Percentiles rank a stretch among this genome's conserved stretches.
phyloP scores from a whole-genome alignment of 2,113 vertebrate genomes.

The Lepus timidus region DNA sequence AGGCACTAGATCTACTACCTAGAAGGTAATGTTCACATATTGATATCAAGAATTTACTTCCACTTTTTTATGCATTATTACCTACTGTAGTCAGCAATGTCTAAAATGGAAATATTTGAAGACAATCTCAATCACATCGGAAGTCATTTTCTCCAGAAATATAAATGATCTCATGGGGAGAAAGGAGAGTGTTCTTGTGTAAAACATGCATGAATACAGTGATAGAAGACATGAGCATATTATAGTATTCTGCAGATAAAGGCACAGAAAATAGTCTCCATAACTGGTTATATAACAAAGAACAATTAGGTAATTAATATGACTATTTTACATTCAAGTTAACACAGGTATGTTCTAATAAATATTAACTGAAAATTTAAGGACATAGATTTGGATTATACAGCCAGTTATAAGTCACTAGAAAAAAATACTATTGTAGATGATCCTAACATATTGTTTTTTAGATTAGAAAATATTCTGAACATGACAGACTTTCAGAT shows the following conservation, averaged over 20 bases:
- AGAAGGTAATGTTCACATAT: not conserved
- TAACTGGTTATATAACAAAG: not conserved
- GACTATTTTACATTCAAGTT: slow-evolving; percentile 29
- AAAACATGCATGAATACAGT: not conserved
- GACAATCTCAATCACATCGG: not conserved
- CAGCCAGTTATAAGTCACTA: not conserved
- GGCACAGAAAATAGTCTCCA: not conserved
- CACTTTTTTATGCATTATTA: not conserved
- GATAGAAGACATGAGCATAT: not conserved
- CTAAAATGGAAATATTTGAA: slow-evolving; percentile 36
- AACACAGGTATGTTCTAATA: not conserved
- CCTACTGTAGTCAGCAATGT: not conserved
- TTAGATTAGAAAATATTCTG: not conserved
- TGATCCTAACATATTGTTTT: not conserved
- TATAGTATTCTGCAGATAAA: not conserved
- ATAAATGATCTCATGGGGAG: not conserved
- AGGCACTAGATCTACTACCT: not conserved
- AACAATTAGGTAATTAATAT: not conserved
- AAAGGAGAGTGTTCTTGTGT: not conserved
- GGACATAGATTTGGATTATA: not conserved
- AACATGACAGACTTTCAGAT: not conserved
- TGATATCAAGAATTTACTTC: slow-evolving; percentile 34
- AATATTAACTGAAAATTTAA: slow-evolving; percentile 36
- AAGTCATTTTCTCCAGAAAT: slow-evolving; percentile 22
- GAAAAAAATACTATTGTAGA: not conserved